Evolutionary conservation across 2,888 invertebrate genomes (phyloP).

Genomic region (Diarsia mendica): DNA sequence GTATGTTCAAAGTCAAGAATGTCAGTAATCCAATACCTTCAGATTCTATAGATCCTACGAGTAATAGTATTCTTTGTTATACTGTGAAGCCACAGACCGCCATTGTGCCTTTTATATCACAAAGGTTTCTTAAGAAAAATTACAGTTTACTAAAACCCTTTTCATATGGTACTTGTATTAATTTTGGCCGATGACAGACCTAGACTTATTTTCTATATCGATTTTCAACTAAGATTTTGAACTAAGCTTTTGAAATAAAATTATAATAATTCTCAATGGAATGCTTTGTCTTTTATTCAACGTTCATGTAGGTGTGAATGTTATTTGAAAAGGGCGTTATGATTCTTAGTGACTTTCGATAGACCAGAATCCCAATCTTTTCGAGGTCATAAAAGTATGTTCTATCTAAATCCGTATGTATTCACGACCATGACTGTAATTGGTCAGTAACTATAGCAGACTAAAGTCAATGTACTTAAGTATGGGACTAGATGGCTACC

Average conservation of each 20-base stretch:
- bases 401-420: too few species aligned
- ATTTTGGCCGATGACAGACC: background rate
- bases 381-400: too few species aligned
- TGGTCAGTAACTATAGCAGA: background rate
- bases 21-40: slow-evolving; percentile 7
- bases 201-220: background rate
- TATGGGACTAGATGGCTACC: background rate
- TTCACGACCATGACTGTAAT: background rate
- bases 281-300: background rate
- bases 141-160: background rate
- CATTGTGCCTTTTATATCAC: background rate
- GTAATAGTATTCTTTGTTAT: background rate
- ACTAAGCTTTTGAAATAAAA: too few species aligned
- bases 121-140: background rate
- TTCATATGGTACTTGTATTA: background rate
- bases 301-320: background rate
- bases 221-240: background rate
- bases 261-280: background rate
- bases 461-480: background rate
- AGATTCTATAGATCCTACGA: background rate
- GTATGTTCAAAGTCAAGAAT: slow-evolving; percentile 6
- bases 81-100: background rate
- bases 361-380: too few species aligned
- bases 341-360: too few species aligned
- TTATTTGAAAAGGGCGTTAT: background rate